A percentile compares a stretch with the other conserved stretches of the same genome.
phyloP scores from a whole-genome alignment of 2,113 vertebrate species.

The Ptychochromis oligacanthus region DNA sequence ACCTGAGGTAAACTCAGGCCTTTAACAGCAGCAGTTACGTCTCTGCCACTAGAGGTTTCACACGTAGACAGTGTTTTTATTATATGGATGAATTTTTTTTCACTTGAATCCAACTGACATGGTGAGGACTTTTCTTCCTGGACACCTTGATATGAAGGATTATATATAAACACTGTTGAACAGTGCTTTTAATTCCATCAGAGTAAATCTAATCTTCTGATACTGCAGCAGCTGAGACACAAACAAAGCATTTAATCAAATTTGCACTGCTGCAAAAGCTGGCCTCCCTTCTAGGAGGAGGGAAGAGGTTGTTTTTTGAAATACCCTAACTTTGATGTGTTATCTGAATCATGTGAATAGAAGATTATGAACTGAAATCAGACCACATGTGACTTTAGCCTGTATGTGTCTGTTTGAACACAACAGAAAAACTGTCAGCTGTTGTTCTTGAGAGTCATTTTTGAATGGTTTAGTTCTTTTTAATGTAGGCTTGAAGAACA shows the following conservation, averaged over 20 bases:
- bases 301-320: constrained; percentile 1
- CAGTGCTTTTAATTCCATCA: constrained; percentile 6
- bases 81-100: not conserved
- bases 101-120: not conserved
- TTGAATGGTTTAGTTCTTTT: not conserved
- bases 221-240: constrained; percentile 15
- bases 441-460: too few species aligned
- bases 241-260: not conserved
- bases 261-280: constrained; percentile 2
- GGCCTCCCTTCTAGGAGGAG: not conserved
- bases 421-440: not conserved
- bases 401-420: not conserved
- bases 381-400: not conserved
- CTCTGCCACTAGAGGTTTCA: not conserved
- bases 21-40: not conserved
- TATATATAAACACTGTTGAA: not conserved
- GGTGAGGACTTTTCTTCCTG: not conserved
- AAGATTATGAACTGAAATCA: constrained; percentile 11
- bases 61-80: not conserved
- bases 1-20: not conserved
- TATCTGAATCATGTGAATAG: not conserved
- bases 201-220: not conserved
- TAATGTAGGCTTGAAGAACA: not conserved
- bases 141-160: not conserved
- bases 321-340: not conserved